Evolutionary conservation across 2,888 invertebrate species (phyloP).

Genomic region (Craniophora ligustri): DNA sequence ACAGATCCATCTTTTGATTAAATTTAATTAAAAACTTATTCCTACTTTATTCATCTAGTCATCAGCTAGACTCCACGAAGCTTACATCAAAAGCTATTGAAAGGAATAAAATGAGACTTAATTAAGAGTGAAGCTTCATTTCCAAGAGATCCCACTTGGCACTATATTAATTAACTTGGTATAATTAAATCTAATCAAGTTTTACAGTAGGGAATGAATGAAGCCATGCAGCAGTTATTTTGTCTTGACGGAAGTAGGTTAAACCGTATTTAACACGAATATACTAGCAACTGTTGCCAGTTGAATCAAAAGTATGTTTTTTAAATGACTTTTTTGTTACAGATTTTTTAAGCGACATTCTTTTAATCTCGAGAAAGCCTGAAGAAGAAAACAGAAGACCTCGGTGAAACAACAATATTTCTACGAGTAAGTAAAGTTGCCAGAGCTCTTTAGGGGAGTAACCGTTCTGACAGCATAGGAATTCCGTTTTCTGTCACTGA

Average conservation of each 20-base stretch:
- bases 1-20: no score
- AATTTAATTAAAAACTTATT: no score
- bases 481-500: no score
- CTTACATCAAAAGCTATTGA: slow-evolving; percentile 9
- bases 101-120: slow-evolving; percentile 17
- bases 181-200: slow-evolving; percentile 47
- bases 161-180: slow-evolving; percentile 32
- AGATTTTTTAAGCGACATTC: no score
- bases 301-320: no score
- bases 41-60: background rate
- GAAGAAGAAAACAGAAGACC: no score
- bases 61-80: background rate
- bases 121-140: slow-evolving; percentile 16
- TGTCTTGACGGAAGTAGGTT: slow-evolving; percentile 60
- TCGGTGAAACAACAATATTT: no score
- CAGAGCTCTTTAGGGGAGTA: no score
- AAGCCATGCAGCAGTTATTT: slow-evolving; percentile 58
- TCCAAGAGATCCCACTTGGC: slow-evolving; percentile 13
- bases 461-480: no score
- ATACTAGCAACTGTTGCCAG: slow-evolving; percentile 44
- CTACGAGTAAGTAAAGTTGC: no score
- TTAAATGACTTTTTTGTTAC: no score
- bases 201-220: slow-evolving; percentile 35
- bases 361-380: no score
- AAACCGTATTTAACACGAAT: slow-evolving; percentile 65